Evolutionary conservation across 2,797 vertebrate genomes (phyloP).

Genomic region (Carduelis carduelis): DNA sequence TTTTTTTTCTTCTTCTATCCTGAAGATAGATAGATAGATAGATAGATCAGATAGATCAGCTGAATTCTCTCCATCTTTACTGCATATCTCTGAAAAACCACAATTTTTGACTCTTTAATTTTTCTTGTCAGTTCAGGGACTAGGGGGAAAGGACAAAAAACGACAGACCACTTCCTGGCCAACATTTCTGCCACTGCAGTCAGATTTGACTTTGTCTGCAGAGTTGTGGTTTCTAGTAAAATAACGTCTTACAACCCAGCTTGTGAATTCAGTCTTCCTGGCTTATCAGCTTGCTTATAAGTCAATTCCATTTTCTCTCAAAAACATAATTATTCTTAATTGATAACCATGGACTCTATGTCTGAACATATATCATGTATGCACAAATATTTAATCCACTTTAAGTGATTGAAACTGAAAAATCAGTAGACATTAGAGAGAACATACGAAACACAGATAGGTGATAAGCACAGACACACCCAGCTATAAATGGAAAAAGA

Average conservation of each 20-base stretch:
- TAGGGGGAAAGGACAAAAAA: neutral
- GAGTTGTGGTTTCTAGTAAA: neutral
- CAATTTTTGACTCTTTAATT: neutral
- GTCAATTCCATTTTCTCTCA: neutral
- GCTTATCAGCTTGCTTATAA: neutral
- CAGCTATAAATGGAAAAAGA: neutral
- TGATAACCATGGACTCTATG: neutral
- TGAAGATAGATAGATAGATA: too few species aligned
- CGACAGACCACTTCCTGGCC: neutral
- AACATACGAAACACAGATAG: neutral
- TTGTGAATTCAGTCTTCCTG: neutral
- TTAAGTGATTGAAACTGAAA: neutral
- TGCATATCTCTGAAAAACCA: neutral
- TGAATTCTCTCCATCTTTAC: neutral
- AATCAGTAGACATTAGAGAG: neutral
- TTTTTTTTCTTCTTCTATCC: neutral
- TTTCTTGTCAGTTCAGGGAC: neutral
- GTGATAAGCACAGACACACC: neutral
- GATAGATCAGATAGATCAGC: too few species aligned
- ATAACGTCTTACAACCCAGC: neutral
- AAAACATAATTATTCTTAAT: neutral
- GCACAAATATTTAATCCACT: neutral
- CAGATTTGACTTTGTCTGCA: neutral
- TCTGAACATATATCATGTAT: rapidly evolving
- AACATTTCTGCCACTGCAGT: neutral